Base-by-base conservation (phyloP, 1,140 invertebrate genomes). In the Camponotus vicinus region DNA sequence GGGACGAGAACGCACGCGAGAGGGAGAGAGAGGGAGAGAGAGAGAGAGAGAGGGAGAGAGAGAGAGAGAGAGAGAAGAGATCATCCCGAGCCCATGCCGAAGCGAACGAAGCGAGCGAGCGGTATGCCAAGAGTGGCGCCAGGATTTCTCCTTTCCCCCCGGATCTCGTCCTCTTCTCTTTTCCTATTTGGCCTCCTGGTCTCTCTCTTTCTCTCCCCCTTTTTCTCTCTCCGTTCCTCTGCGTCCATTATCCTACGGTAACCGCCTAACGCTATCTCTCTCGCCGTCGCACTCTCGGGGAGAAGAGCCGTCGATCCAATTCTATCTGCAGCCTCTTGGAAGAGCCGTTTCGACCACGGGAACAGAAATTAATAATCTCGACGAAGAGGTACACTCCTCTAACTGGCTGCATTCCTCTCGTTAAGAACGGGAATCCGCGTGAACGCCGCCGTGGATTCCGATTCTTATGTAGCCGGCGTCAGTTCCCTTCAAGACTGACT, bases 341-440 rank as follows among this genome's bases (percentile, higher is more conserved):
- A 91, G 89, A 92, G 88, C 92, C 87, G 88, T 90, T 90, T 92
- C 86, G 88, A 83, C 76, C 91, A 86, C 88, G 90, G 87, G 86
- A 92, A 93, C 92, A 89, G 90, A 94, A 94, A 94, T 93, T 94
- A 94, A 93, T 93, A 94, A 94, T 93, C 92, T 88, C 75, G 61
- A 63, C 69, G 80, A 84, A 40, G 89, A 85, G 80, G 61, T 86
- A 80, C 73, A 70, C 88, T 77, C 86, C 79, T 80, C 77, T 87
- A 89, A 89, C 88, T 87, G 86, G 86, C 73, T 87, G 86, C 88
- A 89, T 89, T 87, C 88, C 88, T 87, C 88, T 90, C 59, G 80
- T 90, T 90, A 88, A 89, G 88, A 63, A 87, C 76, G 89, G 77
- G 88, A 89, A 90, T 90, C 86, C 82, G 89, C 89, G 89, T 84